phyloP scores from a whole-genome alignment of 2,888 invertebrate species.

The Amiota mariae region DNA sequence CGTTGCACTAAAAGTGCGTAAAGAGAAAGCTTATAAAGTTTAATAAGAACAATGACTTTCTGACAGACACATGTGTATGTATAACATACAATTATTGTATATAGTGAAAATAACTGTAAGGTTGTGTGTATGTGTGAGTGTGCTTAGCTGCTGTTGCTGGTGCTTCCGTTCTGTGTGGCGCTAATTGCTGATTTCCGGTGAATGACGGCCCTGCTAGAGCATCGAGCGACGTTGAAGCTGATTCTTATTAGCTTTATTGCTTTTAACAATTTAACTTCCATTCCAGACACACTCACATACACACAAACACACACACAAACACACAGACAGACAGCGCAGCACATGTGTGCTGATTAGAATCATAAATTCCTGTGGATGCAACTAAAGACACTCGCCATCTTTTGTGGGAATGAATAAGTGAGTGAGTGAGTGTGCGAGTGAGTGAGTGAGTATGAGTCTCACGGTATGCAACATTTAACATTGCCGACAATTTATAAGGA shows the following conservation, averaged over 20 bases:
- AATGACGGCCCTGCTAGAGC: neutral
- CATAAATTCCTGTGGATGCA: slow-evolving; percentile 22
- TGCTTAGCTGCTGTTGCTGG: neutral
- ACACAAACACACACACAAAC: slow-evolving; percentile 2
- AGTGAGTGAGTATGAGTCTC: neutral
- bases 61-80: neutral
- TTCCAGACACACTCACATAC: slow-evolving; percentile 38
- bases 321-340: neutral
- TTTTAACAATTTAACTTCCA: slow-evolving; percentile 52
- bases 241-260: slow-evolving; percentile 19
- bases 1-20: slow-evolving; percentile 11
- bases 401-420: neutral
- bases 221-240: neutral
- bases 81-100: neutral
- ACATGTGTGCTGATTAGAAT: slow-evolving; percentile 22
- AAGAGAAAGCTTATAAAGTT: slow-evolving; percentile 10
- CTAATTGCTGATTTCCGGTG: slow-evolving; percentile 24
- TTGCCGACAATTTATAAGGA: slow-evolving; percentile 68
- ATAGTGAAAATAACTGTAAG: neutral
- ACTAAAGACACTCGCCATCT: neutral
- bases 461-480: slow-evolving; percentile 64
- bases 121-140: neutral
- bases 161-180: slow-evolving; percentile 5
- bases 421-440: neutral
- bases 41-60: neutral